Evolutionary conservation across 2,797 vertebrate genomes (phyloP).

Genomic region (Diplodus puntazzo): DNA sequence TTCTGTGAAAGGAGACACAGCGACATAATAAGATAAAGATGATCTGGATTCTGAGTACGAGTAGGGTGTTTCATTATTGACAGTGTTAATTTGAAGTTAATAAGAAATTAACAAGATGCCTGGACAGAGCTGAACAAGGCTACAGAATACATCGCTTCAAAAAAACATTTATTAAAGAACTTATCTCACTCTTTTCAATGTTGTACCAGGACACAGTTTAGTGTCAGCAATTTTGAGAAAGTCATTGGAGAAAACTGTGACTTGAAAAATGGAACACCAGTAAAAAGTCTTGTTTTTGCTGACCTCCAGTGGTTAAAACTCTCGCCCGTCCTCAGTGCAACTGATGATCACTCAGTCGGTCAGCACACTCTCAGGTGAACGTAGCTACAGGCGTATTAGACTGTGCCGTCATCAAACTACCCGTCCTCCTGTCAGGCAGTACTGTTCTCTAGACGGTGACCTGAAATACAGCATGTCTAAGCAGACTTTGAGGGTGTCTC

Average conservation of each 20-base stretch:
- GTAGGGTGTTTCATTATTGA: not conserved
- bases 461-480: not conserved
- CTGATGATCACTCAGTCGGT: not conserved
- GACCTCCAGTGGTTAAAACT: not conserved
- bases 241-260: not conserved
- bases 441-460: not conserved
- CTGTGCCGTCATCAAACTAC: not conserved
- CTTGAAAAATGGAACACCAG: not conserved
- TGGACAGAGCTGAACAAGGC: not conserved
- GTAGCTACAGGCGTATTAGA: not conserved
- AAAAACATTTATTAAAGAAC: not conserved
- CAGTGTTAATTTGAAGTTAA: not conserved
- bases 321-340: not conserved
- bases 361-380: not conserved
- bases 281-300: constrained; percentile 10
- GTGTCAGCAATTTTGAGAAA: not conserved
- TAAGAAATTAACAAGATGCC: not conserved
- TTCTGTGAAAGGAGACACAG: not conserved
- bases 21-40: not conserved
- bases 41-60: not conserved
- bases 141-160: not conserved
- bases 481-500: no score
- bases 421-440: not conserved
- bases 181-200: not conserved
- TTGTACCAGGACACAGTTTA: not conserved